These are phyloP conservation scores for Corythoichthys haematopterus DNA, from an alignment of 2,113 vertebrate species.

Conservation along the genomic window DNA sequence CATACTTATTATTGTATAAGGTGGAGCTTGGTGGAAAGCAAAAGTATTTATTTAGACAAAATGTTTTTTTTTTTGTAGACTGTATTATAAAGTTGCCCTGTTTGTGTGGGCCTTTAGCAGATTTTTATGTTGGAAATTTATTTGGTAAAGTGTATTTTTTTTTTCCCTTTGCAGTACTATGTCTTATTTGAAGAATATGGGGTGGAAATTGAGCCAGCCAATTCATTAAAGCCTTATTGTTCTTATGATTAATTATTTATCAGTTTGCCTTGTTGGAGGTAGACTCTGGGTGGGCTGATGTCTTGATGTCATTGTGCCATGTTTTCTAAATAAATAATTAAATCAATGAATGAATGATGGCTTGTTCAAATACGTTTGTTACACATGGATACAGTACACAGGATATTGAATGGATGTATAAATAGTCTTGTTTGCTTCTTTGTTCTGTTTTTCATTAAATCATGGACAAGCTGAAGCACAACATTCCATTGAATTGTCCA, in stretches of 20 bases:
- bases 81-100: not conserved
- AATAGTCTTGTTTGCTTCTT: not conserved
- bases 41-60: slow-evolving; percentile 3
- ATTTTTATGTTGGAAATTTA: not conserved
- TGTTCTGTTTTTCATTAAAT: no score
- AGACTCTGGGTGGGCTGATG: slow-evolving; percentile 10
- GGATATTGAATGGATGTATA: no score
- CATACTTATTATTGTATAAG: slow-evolving; percentile 10
- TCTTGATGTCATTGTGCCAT: slow-evolving; percentile 31
- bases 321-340: slow-evolving; percentile 44
- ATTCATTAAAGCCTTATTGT: slow-evolving; percentile 39
- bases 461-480: no score
- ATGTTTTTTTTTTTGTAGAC: slow-evolving; percentile 2
- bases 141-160: not conserved
- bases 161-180: slow-evolving; percentile 21
- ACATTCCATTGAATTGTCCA: no score
- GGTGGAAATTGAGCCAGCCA: slow-evolving; percentile 27
- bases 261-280: slow-evolving; percentile 29
- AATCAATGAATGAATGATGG: slow-evolving; percentile 30
- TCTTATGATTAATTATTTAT: slow-evolving; percentile 43
- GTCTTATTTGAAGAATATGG: slow-evolving; percentile 41
- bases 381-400: not conserved
- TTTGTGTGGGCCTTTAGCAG: not conserved
- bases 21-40: not conserved
- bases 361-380: slow-evolving; percentile 11